phyloP scores from a whole-genome alignment of 2,797 vertebrate genomes.

The Poeciliopsis paucimaculata region DNA sequence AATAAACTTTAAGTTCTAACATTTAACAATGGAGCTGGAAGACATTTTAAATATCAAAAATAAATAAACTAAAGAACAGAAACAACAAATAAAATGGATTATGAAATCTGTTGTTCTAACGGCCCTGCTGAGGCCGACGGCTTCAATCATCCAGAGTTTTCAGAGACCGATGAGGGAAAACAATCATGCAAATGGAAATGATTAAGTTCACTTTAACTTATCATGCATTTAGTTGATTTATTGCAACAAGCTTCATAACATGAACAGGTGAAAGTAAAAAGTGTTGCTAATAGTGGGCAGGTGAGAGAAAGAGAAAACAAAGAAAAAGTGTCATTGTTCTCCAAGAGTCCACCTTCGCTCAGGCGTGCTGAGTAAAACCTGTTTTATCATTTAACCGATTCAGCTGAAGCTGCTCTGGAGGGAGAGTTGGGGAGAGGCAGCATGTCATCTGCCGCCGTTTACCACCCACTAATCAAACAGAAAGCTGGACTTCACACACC shows the following conservation, averaged over 20 bases:
- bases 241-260: not conserved
- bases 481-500: conserved; percentile 58
- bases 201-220: no score
- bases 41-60: no score
- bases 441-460: conserved; percentile 30
- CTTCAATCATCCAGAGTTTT: no score
- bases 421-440: not conserved
- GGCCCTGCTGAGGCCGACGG: no score
- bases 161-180: no score
- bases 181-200: no score
- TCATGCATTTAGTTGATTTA: no score
- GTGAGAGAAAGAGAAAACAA: not conserved
- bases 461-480: conserved; percentile 60
- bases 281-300: not conserved
- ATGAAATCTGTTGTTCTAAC: no score
- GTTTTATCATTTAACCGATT: conserved; percentile 5
- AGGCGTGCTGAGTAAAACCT: conserved; percentile 26
- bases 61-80: no score
- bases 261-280: not conserved
- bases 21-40: no score
- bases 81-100: no score
- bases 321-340: conserved; percentile 22
- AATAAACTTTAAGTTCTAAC: no score
- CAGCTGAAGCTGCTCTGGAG: conserved; percentile 1
- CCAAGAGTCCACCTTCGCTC: not conserved